phyloP scores from a whole-genome alignment of 2,888 invertebrate genomes.

The Megastigmus dorsalis region DNA sequence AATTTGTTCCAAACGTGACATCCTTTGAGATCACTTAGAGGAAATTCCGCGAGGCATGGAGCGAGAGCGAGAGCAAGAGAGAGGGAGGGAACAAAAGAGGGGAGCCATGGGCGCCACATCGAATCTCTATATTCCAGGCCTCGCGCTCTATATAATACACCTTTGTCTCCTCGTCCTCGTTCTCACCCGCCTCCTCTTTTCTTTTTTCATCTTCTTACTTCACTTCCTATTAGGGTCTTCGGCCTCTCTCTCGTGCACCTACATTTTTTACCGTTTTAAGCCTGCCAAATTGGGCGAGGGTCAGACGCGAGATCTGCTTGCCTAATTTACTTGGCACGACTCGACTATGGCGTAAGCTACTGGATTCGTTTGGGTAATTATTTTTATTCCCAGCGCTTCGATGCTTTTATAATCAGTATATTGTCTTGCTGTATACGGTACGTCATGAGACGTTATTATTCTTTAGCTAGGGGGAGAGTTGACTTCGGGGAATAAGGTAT shows the following conservation, averaged over 20 bases:
- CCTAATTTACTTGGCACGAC: no score
- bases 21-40: constrained; percentile 69
- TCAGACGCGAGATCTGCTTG: no score
- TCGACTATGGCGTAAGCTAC: no score
- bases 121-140: background rate
- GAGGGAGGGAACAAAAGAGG: no score
- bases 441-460: no score
- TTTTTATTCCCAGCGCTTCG: no score
- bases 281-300: background rate
- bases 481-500: no score
- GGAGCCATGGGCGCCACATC: constrained; percentile 14
- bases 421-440: no score
- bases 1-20: constrained; percentile 67
- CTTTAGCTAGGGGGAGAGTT: no score
- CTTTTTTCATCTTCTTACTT: background rate
- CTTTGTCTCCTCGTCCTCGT: background rate
- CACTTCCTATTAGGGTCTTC: background rate
- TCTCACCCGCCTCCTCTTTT: background rate
- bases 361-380: no score
- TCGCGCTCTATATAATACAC: background rate
- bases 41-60: constrained; percentile 64
- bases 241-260: background rate
- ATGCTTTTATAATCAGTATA: no score
- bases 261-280: constrained; percentile 27
- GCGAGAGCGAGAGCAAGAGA: no score